Percentiles rank a stretch among this genome's conserved stretches.
Conservation (phyloP, 1,140 invertebrate genomes). For the Acromyrmex echinatior region DNA sequence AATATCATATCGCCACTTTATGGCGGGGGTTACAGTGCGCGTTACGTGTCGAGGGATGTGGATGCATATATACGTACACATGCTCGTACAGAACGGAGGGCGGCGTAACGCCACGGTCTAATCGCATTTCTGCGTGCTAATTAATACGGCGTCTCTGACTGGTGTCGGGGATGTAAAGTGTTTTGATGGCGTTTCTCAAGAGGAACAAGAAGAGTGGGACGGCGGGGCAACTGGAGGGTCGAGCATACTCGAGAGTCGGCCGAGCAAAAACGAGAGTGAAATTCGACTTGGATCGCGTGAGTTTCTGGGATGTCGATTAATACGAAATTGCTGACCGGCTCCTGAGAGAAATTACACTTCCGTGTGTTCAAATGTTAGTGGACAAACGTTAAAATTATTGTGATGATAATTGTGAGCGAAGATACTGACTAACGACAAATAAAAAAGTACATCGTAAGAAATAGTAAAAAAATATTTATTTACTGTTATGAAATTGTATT, state of each 20-base stretch:
- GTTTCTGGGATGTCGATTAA: conserved; percentile 29
- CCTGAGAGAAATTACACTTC: not conserved
- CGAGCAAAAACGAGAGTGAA: conserved; percentile 10
- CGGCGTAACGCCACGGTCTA: conserved; percentile 52
- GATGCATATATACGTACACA: not conserved
- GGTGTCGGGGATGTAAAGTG: conserved; percentile 61
- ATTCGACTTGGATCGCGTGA: conserved; percentile 40
- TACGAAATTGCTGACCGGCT: conserved; percentile 2
- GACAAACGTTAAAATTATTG: not conserved
- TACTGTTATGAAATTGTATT: not conserved
- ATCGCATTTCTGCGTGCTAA: conserved; percentile 70
- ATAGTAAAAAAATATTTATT: not conserved
- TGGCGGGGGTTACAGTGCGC: conserved; percentile 72
- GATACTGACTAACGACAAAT: not conserved
- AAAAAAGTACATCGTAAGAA: not conserved
- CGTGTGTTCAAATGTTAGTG: not conserved
- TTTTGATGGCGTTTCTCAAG: conserved; percentile 47
- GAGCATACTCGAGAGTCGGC: not conserved
- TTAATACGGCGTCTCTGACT: conserved; percentile 66
- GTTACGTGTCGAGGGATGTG: conserved; percentile 18
- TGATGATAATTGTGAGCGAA: not conserved
- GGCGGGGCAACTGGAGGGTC: not conserved
- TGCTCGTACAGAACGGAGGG: not conserved
- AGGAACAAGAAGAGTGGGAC: conserved; percentile 3
- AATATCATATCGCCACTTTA: conserved; percentile 80